A percentile compares a stretch with the other conserved stretches of the same genome.
phyloP scores from a whole-genome alignment of 2,113 vertebrate species.

The Plectropomus leopardus region DNA sequence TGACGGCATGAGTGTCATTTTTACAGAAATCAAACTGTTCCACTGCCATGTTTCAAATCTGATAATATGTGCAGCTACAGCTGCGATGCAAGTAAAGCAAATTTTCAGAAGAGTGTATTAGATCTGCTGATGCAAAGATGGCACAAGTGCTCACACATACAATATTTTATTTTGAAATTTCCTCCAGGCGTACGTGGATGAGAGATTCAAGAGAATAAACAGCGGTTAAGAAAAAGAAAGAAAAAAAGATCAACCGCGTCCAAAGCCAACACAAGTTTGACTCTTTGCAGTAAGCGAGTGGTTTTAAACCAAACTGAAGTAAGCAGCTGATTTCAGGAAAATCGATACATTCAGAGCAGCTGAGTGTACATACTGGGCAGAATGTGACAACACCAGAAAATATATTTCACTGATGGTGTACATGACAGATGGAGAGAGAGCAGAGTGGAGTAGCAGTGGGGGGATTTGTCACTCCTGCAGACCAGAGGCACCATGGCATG shows the following conservation, averaged over 20 bases:
- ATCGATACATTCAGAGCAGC: conserved; percentile 40
- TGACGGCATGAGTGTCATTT: not conserved
- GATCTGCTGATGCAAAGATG: conserved; percentile 17
- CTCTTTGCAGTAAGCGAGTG: conserved; percentile 7
- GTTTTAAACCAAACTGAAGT: conserved; percentile 43
- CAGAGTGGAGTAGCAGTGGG: conserved; percentile 39
- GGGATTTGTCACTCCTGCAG: conserved; percentile 61
- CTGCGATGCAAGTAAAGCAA: not conserved
- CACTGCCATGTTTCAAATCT: not conserved
- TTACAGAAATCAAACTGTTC: not conserved
- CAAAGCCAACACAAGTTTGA: not conserved
- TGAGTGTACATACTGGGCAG: conserved; percentile 33
- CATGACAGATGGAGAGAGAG: conserved; percentile 81
- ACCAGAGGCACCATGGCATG: conserved; percentile 66
- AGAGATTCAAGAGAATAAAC: conserved; percentile 26
- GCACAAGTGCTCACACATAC: conserved; percentile 12
- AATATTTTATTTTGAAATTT: conserved; percentile 26
- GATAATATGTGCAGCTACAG: not conserved
- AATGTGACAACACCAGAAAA: conserved; percentile 51
- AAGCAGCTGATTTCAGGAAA: conserved; percentile 46
- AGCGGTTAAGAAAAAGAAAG: conserved; percentile 10
- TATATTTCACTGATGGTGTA: conserved; percentile 39
- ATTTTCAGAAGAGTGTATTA: conserved; percentile 23
- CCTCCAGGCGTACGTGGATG: conserved; percentile 30
- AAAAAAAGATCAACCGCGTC: conserved; percentile 1